These are phyloP conservation scores for Drosophila picticornis DNA, from an alignment of 2,888 invertebrate species.

Conservation along the genomic window DNA sequence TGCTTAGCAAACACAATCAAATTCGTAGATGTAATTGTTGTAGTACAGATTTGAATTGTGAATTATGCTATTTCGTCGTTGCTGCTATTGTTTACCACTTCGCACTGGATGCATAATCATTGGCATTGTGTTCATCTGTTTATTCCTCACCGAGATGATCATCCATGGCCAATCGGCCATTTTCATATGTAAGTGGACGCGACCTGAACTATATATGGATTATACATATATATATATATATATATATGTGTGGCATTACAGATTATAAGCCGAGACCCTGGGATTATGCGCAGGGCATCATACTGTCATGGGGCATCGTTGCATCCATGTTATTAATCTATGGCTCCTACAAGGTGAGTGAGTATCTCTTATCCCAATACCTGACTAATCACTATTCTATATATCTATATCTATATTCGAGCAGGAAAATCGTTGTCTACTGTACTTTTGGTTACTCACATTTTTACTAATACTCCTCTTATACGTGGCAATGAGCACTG, in stretches of 20 bases:
- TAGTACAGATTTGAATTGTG: background rate
- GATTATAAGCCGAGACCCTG: slow-evolving; percentile 23
- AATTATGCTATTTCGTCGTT: slow-evolving; percentile 36
- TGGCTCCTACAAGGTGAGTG: slow-evolving; percentile 48
- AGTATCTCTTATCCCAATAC: background rate
- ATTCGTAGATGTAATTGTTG: slow-evolving; percentile 1
- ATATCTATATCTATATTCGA: background rate
- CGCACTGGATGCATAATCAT: slow-evolving; percentile 36
- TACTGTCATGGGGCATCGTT: slow-evolving; percentile 41
- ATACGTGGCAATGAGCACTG: background rate
- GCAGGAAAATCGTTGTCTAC: background rate
- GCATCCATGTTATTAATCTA: slow-evolving; percentile 41
- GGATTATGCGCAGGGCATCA: slow-evolving; percentile 25
- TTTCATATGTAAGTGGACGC: slow-evolving; percentile 40
- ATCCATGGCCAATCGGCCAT: slow-evolving; percentile 32
- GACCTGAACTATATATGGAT: background rate
- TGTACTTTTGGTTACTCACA: slow-evolving; percentile 3
- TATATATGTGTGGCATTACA: slow-evolving; percentile 2
- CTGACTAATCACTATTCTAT: background rate
- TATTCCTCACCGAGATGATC: slow-evolving; percentile 41
- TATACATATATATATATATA: background rate
- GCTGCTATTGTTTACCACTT: slow-evolving; percentile 42
- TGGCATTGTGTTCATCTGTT: slow-evolving; percentile 30
- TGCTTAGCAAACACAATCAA: slow-evolving; percentile 30
- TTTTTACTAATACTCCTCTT: background rate